Evolutionary conservation across 64 coral and sea anemone species (phyloP), one percentile per base, ranked within the genome.

Genomic region (Montipora capricornis): DNA sequence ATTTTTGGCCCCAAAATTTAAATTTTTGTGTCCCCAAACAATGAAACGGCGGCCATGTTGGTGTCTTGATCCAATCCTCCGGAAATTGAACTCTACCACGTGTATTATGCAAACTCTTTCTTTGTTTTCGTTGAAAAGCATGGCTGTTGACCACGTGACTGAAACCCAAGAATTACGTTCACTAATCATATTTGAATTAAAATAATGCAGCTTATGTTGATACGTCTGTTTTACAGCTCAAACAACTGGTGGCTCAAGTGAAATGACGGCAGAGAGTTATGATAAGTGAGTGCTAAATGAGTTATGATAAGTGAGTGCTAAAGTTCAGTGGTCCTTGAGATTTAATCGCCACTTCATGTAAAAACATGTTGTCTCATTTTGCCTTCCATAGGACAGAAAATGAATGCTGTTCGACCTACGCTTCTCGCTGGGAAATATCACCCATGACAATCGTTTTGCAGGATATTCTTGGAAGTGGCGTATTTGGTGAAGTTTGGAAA

Each of bases 401-500:
- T 20, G 58, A n/a, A 57, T 83, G 73, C 53, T 47, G 37, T 5
- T 91, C 20, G 4, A 24, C 24, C 3, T 44, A 79, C 73, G 68
- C 68, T 46, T 81, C 80, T 13, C 4, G 82, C 16, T 92, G 90
- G 90, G 90, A 92, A 75, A n/a, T 82, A 60, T 1, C 79, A 0
- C 50, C 68, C 13, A 92, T 68, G 13, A n/a, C 47, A 87, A 62
- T 93, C 24, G 20, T 20, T 37, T 62, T 61, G 2, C 83, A n/a
- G 26, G 79, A 44, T 75, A 53, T 48, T 73, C 75, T 93, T 74
- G 91, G 91, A 22, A 84, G 77, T 22, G 91, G 91, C 5, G 73
- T 83, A 22, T 93, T 93, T 77, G 91, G 91, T n/a, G 91, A 93
- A 67, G 91, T 93, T 16, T 79, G 74, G 66, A 93, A 93, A 78